Evolutionary conservation across 2,888 invertebrate species (phyloP).

Genomic region (Mycalesis mineus): DNA sequence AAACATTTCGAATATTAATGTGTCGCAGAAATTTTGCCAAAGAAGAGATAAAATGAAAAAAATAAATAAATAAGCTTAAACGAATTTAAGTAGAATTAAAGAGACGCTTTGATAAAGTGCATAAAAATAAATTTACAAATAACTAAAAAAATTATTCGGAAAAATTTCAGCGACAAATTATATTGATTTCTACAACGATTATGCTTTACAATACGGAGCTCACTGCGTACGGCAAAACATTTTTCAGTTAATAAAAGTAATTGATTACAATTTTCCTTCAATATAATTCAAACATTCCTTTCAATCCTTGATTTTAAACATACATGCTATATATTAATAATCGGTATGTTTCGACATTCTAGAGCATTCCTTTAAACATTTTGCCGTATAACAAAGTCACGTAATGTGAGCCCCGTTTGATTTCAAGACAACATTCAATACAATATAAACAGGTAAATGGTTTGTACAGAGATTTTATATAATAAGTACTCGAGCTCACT

Average conservation of each 20-base stretch:
- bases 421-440: conserved; percentile 28
- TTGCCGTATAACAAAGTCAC: neutral
- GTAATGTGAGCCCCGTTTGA: neutral
- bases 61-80: neutral
- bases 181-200: conserved; percentile 25
- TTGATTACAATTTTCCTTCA: too few relatives aligned
- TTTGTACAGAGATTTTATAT: conserved; percentile 48
- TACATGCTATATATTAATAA: too few relatives aligned
- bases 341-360: neutral
- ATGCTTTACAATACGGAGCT: conserved; percentile 26
- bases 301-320: too few relatives aligned
- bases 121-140: neutral
- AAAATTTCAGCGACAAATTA: conserved; percentile 11
- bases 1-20: conserved; percentile 20
- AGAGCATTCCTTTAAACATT: neutral
- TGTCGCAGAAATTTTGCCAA: conserved; percentile 9
- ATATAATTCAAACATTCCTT: too few relatives aligned
- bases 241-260: too few relatives aligned
- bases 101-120: neutral
- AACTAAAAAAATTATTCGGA: neutral
- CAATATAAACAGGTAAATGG: conserved; percentile 36
- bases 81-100: neutral
- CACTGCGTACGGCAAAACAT: neutral
- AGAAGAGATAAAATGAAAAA: neutral
- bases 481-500: conserved; percentile 74